phyloP scores from a whole-genome alignment of 2,888 invertebrate species.

The Clivina fossor region DNA sequence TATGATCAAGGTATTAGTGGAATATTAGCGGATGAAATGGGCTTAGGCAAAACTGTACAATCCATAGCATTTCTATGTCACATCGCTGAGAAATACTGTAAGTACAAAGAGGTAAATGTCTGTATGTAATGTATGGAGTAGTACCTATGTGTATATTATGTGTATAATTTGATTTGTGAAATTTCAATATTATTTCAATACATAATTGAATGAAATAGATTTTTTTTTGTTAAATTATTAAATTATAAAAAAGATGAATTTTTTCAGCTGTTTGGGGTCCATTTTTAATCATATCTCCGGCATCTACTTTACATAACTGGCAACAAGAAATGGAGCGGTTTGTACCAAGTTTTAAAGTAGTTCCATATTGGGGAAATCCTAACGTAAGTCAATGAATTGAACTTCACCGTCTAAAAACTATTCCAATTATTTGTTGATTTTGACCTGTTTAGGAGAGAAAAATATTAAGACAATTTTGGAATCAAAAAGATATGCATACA shows the following conservation, averaged over 20 bases:
- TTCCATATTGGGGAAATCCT: constrained; percentile 76
- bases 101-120: too few species aligned
- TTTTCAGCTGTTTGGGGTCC: constrained; percentile 88
- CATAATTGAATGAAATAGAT: constrained; percentile 1
- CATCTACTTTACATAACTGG: constrained; percentile 96
- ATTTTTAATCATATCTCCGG: constrained; percentile 93
- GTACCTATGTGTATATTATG: too few species aligned
- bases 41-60: constrained; percentile 95
- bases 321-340: constrained; percentile 95
- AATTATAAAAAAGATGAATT: too few species aligned
- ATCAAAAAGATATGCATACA: constrained; percentile 87
- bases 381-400: constrained; percentile 50
- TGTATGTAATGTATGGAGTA: too few species aligned
- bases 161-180: too few species aligned
- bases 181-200: constrained; percentile 24
- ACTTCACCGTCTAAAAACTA: neutral
- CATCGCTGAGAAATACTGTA: constrained; percentile 84
- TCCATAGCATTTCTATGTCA: constrained; percentile 94
- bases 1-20: constrained; percentile 96
- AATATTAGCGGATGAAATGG: constrained; percentile 96
- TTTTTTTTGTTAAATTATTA: too few species aligned
- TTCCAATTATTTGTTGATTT: constrained; percentile 1
- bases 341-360: constrained; percentile 90
- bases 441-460: constrained; percentile 71
- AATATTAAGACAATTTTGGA: constrained; percentile 93